These are phyloP conservation scores for Isurus oxyrinchus DNA, from an alignment of 2,113 vertebrate species.

Conservation along the genomic window DNA sequence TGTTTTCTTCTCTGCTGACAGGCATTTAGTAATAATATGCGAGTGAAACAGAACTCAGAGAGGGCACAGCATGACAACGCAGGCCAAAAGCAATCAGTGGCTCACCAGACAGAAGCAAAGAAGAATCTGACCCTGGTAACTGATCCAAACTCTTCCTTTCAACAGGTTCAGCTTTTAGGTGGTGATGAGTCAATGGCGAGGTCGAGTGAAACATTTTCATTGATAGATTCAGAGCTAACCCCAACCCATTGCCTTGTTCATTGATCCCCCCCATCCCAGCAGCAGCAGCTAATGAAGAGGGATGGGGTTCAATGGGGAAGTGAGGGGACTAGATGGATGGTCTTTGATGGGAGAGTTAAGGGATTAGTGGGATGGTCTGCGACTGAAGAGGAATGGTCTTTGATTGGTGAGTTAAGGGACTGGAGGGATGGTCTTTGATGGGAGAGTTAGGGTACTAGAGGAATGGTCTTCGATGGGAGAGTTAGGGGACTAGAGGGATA, in stretches of 20 bases:
- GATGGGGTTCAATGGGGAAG: not conserved
- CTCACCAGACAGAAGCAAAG: slow-evolving; percentile 53
- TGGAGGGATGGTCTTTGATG: not conserved
- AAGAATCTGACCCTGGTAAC: slow-evolving; percentile 76
- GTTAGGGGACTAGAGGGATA: not conserved
- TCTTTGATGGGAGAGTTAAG: not conserved
- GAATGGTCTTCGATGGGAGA: not conserved
- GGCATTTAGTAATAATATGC: not conserved
- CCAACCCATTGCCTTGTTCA: not conserved
- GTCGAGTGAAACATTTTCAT: not conserved
- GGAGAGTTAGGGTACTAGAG: not conserved
- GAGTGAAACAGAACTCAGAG: slow-evolving; percentile 41
- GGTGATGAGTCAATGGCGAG: not conserved
- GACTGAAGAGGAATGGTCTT: not conserved
- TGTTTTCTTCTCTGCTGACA: slow-evolving; percentile 34
- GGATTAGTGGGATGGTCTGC: not conserved
- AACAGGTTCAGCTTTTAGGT: not conserved
- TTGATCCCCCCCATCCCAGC: not conserved
- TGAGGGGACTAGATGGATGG: not conserved
- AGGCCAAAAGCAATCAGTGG: not conserved
- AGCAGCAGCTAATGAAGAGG: not conserved
- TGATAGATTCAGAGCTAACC: not conserved
- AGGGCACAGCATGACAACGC: rapidly evolving
- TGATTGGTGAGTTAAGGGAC: not conserved
- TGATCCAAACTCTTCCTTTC: not conserved